Evolutionary conservation across 2,113 vertebrate species (phyloP).

Genomic region (Columbina picui): DNA sequence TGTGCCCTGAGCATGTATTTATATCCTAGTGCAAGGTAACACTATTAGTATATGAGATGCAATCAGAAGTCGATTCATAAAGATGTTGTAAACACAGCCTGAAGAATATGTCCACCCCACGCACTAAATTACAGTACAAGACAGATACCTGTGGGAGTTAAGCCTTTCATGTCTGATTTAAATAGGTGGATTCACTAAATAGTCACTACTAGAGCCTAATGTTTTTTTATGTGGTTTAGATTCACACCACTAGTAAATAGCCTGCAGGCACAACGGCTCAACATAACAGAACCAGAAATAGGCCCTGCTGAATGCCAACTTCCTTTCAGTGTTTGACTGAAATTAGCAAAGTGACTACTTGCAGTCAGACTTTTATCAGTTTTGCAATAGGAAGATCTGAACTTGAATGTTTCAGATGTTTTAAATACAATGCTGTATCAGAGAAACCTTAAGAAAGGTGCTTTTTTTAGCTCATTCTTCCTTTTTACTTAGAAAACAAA

Average conservation of each 20-base stretch:
- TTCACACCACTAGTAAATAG: background rate
- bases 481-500: background rate
- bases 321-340: background rate
- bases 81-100: background rate
- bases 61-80: background rate
- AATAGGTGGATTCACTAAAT: background rate
- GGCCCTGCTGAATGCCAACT: background rate
- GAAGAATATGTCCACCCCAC: background rate
- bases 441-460: background rate
- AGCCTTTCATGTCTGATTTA: background rate
- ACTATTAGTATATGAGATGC: background rate
- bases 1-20: background rate
- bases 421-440: background rate
- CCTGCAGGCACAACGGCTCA: background rate
- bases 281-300: background rate
- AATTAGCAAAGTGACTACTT: background rate
- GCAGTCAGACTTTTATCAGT: background rate
- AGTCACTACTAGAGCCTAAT: background rate
- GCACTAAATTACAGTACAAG: background rate
- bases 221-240: background rate
- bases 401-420: background rate
- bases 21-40: background rate
- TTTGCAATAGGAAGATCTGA: background rate
- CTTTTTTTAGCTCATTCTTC: fast-evolving
- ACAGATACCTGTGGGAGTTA: background rate